A percentile compares a stretch with the other conserved stretches of the same genome.
phyloP scores from a whole-genome alignment of 2,888 invertebrate species.

The Endotricha flammealis region DNA sequence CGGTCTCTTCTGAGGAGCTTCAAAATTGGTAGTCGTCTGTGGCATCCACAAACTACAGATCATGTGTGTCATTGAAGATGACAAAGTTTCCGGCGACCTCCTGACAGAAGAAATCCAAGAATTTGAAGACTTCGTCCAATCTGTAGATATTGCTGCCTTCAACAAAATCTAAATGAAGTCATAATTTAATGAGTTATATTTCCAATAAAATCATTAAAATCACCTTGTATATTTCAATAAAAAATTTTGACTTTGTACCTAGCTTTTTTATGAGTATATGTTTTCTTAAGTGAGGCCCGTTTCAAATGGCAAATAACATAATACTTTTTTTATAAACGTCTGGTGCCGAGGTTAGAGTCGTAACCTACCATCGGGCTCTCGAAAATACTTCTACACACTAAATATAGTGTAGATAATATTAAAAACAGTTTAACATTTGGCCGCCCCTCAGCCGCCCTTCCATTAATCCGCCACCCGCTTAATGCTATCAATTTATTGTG shows the following conservation, averaged over 20 bases:
- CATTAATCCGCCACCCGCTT: conserved; percentile 59
- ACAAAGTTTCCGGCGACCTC: conserved; percentile 94
- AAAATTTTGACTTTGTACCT: too few relatives aligned
- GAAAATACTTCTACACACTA: not conserved
- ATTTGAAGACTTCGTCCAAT: conserved; percentile 95
- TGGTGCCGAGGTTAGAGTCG: too few relatives aligned
- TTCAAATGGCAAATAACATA: too few relatives aligned
- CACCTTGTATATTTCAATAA: too few relatives aligned
- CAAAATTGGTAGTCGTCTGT: conserved; percentile 95
- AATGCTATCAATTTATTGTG: conserved; percentile 55
- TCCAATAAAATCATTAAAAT: conserved; percentile 61
- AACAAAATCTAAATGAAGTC: conserved; percentile 90
- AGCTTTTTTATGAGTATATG: too few relatives aligned
- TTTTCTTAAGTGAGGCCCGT: too few relatives aligned
- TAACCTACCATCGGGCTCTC: not conserved
- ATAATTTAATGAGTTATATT: conserved; percentile 42
- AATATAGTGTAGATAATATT: conserved; percentile 44
- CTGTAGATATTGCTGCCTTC: conserved; percentile 98
- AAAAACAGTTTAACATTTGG: conserved; percentile 73
- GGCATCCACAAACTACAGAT: conserved; percentile 98
- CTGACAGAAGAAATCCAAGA: conserved; percentile 92
- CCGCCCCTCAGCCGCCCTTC: conserved; percentile 37
- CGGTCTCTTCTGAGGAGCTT: conserved; percentile 97
- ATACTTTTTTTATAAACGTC: too few relatives aligned
- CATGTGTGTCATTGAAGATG: conserved; percentile 97